Base-by-base conservation (phyloP, 2,888 invertebrate genomes). In the Brachyopa scutellaris region DNA sequence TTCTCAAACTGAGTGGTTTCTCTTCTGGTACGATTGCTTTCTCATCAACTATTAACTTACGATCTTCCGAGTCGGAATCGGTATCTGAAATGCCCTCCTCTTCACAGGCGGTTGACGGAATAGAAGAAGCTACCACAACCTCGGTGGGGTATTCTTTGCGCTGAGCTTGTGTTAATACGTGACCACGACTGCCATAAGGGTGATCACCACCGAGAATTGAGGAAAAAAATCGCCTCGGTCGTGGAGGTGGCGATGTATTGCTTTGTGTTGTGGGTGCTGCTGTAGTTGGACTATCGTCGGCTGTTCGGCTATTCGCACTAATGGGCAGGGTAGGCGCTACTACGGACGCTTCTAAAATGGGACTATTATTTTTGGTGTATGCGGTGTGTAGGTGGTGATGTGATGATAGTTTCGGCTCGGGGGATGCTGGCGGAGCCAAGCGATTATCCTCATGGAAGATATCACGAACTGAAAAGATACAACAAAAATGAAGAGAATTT, bases 191-290 rank as follows among this genome's bases (percentile, higher is more conserved):
- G n/a, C 95, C 95, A 86, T 96, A 96, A 2, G 96, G 96, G 42
- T 95, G 92, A 86, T 95, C 95, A 15, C 95, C 96, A 23, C 96
- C 96, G 26, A 95, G 92, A 86, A 95, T 95, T 15, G 95, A 95
- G 17, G 95, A 95, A 83, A 95, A 94, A 88, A 96, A 96, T 84
- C 95, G 92, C 42, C 93, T 90, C 0, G 93, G 93, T 31, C 93
- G 92, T 19, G 88, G 85, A 6, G 67, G 78, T 9, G 74, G 67
- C 23, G 84, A 67, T 77, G 72, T 21, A 33, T 42, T 45, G 47
- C 36, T 57, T 21, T 62, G 55, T 33, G 38, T 45, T 38, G 57
- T 72, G 45, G 64, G 42, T 42, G 53, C 13, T 36, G 61, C 17
- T 62, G 17, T 26, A 42, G 11, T 21, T 66, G 80, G 55, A 42